Conservation (phyloP, 2,113 vertebrate species). For the Chroicocephalus ridibundus region DNA sequence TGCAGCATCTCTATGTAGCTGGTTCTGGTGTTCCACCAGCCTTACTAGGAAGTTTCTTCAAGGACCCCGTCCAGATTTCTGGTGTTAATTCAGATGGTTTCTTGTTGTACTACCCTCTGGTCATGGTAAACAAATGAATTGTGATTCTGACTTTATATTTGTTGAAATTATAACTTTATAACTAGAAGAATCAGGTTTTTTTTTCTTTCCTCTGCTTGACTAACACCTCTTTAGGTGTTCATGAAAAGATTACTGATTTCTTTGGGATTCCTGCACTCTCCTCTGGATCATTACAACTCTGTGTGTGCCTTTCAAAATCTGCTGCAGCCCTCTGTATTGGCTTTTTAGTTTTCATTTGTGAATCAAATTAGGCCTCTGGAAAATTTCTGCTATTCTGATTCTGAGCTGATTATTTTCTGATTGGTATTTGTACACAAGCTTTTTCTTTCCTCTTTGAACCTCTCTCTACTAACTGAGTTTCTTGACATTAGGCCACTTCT, state of each 20-base stretch:
- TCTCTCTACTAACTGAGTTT: neutral
- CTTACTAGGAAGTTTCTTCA: neutral
- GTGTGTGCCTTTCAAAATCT: neutral
- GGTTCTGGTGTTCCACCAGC: neutral
- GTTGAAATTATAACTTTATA: accelerated
- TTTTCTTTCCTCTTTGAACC: neutral
- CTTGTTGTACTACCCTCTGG: neutral
- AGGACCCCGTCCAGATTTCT: accelerated
- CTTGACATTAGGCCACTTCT: neutral
- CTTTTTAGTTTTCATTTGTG: neutral
- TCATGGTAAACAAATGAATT: accelerated
- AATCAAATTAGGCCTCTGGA: neutral
- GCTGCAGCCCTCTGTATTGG: neutral
- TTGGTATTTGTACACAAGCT: neutral
- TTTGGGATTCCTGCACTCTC: neutral
- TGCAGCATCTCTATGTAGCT: neutral
- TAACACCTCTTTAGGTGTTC: neutral
- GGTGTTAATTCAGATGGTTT: accelerated
- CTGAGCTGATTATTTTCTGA: neutral
- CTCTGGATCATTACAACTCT: neutral
- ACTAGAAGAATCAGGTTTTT: neutral
- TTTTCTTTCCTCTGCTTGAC: neutral
- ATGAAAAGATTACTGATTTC: neutral
- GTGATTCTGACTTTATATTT: neutral
- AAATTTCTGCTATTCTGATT: neutral